These are phyloP conservation scores for Raja brachyura DNA, from an alignment of 2,113 vertebrate genomes.

Conservation along the genomic window DNA sequence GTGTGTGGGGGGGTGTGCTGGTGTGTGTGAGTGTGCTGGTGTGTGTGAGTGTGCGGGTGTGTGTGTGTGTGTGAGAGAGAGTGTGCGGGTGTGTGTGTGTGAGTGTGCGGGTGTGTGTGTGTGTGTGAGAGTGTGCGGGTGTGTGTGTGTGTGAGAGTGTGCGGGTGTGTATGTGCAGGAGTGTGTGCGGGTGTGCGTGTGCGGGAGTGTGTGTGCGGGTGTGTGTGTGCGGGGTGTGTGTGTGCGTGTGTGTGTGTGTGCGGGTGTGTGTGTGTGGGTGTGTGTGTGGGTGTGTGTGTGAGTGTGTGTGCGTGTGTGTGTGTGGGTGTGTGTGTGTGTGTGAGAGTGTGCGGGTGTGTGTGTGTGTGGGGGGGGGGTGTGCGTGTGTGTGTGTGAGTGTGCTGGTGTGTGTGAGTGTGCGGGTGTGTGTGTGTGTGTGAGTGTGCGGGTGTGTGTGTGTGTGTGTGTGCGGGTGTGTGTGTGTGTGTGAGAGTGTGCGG, in stretches of 20 bases:
- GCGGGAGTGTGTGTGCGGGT: no score
- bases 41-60: neutral
- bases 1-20: neutral
- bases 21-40: neutral
- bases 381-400: neutral
- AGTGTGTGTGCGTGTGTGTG: neutral
- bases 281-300: slow-evolving; percentile 11
- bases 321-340: slow-evolving; percentile 11
- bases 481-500: neutral
- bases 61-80: neutral
- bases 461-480: neutral
- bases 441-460: neutral
- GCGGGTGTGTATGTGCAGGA: neutral
- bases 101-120: neutral
- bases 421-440: neutral
- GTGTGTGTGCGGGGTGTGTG: no score
- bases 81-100: neutral
- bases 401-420: neutral
- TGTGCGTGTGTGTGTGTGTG: neutral
- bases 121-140: neutral
- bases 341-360: neutral
- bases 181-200: neutral
- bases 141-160: neutral
- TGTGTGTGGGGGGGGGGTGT: no score
- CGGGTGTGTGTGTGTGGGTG: neutral